Evolutionary conservation across 23 tunicate species (phyloP), one percentile per base, ranked within the genome.

Genomic region (Styela clava): DNA sequence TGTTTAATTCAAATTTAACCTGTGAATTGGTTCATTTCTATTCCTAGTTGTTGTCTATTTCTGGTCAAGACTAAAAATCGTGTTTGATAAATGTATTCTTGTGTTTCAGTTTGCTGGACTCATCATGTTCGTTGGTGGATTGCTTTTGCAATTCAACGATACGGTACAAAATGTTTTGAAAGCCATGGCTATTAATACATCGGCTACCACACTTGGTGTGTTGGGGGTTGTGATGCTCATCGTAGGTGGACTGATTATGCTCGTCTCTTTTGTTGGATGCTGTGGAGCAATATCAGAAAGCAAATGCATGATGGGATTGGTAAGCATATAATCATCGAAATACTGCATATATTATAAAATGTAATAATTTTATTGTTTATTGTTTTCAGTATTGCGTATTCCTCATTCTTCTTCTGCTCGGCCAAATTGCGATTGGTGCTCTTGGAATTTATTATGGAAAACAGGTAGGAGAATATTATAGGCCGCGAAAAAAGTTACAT

Each of bases 221-320:
- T 52, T 88, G 3, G 86, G 87, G 5, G 86, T 82, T 22, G 83
- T 67, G 3, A 24, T 88, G 37, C 69, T 88, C 1, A 83, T 83
- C 2, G 33, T 88, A 1, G 93, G 93, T 12, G 93, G 86, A 1
- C 31, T 88, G 24, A 69, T 88, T 19, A 31, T 70, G 74, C 52
- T 88, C 27, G 56, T 88, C 3, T 78, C 87, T n/a, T 69, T 88
- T 51, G 87, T 88, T 24, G 93, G 93, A 52, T 88, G 93, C 79
- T 88, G 93, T 71, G 93, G 93, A 33, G 84, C 84, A 2, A 56
- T 83, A 32, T 82, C 71, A 7, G 93, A 88, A 33, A 88, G 93
- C 78, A 67, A 82, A 34, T 68, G 87, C 65, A 69, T 88, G 21
- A 74, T 88, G 1, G 64, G 69, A 20, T 21, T 88, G 74, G 93